Base-by-base conservation (phyloP, 2,113 vertebrate species). In the Aptenodytes forsteri region DNA sequence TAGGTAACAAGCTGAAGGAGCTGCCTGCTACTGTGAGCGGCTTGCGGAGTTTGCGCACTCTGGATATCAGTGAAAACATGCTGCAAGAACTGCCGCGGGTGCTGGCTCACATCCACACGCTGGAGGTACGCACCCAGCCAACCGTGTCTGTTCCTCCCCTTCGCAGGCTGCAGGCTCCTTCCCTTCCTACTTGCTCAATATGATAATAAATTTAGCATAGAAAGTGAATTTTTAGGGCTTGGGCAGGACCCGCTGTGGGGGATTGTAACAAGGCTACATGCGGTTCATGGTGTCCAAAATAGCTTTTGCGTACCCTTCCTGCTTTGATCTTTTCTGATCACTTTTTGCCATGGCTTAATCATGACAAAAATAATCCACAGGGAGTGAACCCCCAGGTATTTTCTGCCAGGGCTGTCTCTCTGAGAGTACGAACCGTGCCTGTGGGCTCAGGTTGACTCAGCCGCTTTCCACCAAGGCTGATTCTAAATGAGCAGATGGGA, bases 1-100 rank as follows among this genome's bases (percentile, higher is more conserved):
- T 4, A 99, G 99, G 98, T 67, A 99, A 99, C 96, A 97, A 66
- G 91, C 98, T 99, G 66, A 98, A 97, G 91, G 98, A 98, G 73
- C 98, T 99, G 86, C 99, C 99, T 0, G 85, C 88, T 5, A 96
- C 97, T 0, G 2, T 99, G 62, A 98, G 98, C 1, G 95, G 98
- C n/a, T 89, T 99, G 96, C 97, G 97, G 44, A 99, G 99, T 89
- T 91, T 99, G 62, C 98, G 98, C 1, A 98, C 98, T 1, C 98
- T 99, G 36, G 98, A 99, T 64, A 2, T 99, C 92, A 99, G 99
- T 4, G 99, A 98, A 55, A 99, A 99, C 9, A 58, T 13, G 34
- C 96, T 99, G 42, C 94, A n/a, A 64, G 97, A 98, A 25, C 97
- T 99, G 81, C 99, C 99, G 0, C 98, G 95, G 92, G 72, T 54